A percentile compares a stretch with the other conserved stretches of the same genome.
Conservation (phyloP, 2,797 vertebrate species). For the Gambusia yucatana region DNA sequence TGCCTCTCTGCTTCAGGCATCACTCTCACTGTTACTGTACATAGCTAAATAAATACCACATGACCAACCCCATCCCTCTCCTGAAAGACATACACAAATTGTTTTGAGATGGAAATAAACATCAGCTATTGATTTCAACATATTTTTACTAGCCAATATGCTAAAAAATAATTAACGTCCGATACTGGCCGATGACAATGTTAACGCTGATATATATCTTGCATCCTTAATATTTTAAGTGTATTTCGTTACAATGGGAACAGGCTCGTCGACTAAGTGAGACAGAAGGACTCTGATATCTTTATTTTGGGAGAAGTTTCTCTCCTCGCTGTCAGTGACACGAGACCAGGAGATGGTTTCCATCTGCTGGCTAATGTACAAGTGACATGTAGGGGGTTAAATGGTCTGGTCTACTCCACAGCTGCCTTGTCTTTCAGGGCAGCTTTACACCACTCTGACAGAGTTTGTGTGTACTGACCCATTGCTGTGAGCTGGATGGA, state of each 20-base stretch:
- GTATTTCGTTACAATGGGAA: not conserved
- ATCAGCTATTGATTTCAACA: no score
- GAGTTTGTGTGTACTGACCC: conserved; percentile 39
- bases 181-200: no score
- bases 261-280: conserved; percentile 30
- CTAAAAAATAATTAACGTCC: no score
- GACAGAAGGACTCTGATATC: conserved; percentile 15
- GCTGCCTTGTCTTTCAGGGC: conserved; percentile 66
- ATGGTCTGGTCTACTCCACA: conserved; percentile 48
- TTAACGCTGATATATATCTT: no score
- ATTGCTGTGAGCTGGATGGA: conserved; percentile 52
- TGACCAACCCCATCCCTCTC: no score
- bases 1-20: no score
- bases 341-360: conserved; percentile 43
- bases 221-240: not conserved
- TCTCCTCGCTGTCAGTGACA: conserved; percentile 44
- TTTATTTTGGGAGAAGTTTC: conserved; percentile 16
- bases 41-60: no score
- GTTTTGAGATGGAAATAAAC: no score
- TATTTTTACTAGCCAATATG: no score
- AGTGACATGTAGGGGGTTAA: conserved; percentile 67
- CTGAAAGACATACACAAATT: no score
- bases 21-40: no score
- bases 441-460: conserved; percentile 61
- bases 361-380: conserved; percentile 44